A percentile compares a stretch with the other conserved stretches of the same genome.
These are phyloP conservation scores for Cryptocephalus primarius DNA, from an alignment of 2,888 invertebrate species.

Conservation along the genomic window DNA sequence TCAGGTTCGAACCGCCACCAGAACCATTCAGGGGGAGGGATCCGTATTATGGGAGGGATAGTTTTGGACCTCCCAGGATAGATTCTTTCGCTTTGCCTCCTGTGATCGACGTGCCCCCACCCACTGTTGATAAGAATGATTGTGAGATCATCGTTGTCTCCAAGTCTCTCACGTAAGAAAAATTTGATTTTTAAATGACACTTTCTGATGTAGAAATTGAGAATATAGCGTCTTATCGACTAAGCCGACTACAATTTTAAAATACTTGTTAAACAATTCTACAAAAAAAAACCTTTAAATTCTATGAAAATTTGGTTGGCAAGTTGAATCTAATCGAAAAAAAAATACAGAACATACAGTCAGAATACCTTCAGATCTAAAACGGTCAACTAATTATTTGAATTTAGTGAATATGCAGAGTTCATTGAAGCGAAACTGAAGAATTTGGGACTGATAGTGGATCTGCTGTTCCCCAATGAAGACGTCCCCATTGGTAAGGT, in stretches of 20 bases:
- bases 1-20: slow-evolving; percentile 15
- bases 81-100: slow-evolving; percentile 24
- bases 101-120: slow-evolving; percentile 21
- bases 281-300: too few relatives aligned
- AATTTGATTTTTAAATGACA: too few relatives aligned
- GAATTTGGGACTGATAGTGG: slow-evolving; percentile 67
- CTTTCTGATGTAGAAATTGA: too few relatives aligned
- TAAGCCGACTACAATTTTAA: too few relatives aligned
- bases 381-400: too few relatives aligned
- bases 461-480: slow-evolving; percentile 84
- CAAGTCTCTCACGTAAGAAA: slow-evolving; percentile 66
- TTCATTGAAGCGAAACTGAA: slow-evolving; percentile 74
- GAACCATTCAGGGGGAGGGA: slow-evolving; percentile 10
- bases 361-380: too few relatives aligned
- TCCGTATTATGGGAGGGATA: slow-evolving; percentile 12
- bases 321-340: too few relatives aligned
- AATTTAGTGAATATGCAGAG: slow-evolving; percentile 70
- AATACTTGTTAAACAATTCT: too few relatives aligned
- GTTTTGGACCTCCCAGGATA: slow-evolving; percentile 18
- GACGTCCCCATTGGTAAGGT: slow-evolving; percentile 71
- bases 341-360: too few relatives aligned
- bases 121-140: slow-evolving; percentile 58
- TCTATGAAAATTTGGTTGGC: too few relatives aligned
- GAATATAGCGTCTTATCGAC: too few relatives aligned
- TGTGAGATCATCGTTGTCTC: slow-evolving; percentile 86